Conservation (phyloP, 2,888 invertebrate species). For the Melangyna quadrimaculata region DNA sequence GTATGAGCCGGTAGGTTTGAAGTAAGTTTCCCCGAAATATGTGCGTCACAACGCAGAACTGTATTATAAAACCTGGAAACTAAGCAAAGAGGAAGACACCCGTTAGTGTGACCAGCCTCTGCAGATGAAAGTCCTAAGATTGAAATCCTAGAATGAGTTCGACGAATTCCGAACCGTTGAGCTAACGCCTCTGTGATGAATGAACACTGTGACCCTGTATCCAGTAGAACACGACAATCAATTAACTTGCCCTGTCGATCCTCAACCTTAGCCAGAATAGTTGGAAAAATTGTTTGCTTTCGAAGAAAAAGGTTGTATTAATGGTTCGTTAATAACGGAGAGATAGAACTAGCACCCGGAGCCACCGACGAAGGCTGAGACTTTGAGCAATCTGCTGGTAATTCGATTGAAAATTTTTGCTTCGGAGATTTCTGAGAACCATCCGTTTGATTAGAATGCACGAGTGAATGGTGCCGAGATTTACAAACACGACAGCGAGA, state of each 20-base stretch:
- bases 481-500: not conserved
- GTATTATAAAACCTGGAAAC: not conserved
- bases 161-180: not conserved
- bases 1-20: not conserved
- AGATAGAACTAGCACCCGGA: not conserved
- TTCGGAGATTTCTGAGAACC: not conserved
- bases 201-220: not conserved
- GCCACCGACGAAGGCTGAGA: not conserved
- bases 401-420: not conserved
- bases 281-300: conserved; percentile 8
- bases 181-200: not conserved
- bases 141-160: not conserved
- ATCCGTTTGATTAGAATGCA: not conserved
- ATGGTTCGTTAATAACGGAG: not conserved
- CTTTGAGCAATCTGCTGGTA: not conserved
- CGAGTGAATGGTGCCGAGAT: not conserved
- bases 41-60: not conserved
- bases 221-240: not conserved
- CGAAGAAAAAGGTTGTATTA: not conserved
- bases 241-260: not conserved
- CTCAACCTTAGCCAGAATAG: not conserved
- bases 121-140: not conserved
- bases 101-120: not conserved
- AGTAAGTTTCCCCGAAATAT: not conserved
- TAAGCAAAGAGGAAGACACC: not conserved